Conservation (phyloP, 2,113 vertebrate genomes). For the Cromileptes altivelis region DNA sequence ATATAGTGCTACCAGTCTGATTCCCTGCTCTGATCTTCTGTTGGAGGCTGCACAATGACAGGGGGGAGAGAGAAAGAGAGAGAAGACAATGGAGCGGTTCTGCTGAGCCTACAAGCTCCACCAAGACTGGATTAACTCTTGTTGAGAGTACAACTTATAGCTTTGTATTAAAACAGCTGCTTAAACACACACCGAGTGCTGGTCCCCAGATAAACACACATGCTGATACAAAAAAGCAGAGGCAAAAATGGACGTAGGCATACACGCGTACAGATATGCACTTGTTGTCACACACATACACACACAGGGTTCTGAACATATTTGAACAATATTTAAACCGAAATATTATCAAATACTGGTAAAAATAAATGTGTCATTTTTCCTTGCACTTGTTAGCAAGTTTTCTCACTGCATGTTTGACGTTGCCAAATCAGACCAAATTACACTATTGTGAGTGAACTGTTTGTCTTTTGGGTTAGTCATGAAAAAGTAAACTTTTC, state of each 20-base stretch:
- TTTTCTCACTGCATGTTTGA: neutral
- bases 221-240: neutral
- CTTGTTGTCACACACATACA: neutral
- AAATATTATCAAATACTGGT: neutral
- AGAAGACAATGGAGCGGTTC: constrained; percentile 36
- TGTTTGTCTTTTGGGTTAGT: neutral
- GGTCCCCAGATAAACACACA: constrained; percentile 12
- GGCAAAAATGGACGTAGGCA: neutral
- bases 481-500: neutral
- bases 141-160: constrained; percentile 65
- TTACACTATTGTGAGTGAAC: neutral
- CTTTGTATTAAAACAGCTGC: constrained; percentile 71
- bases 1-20: neutral
- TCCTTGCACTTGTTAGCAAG: too few species aligned
- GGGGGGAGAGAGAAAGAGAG: neutral
- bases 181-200: constrained; percentile 55
- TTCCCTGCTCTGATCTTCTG: constrained; percentile 3
- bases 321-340: neutral
- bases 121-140: constrained; percentile 71
- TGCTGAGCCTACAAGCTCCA: constrained; percentile 61
- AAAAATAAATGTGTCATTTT: neutral
- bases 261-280: neutral
- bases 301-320: neutral
- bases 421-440: neutral
- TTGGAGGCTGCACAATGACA: constrained; percentile 4